phyloP scores from a whole-genome alignment of 2,888 invertebrate genomes.

The Drosophila colorata region DNA sequence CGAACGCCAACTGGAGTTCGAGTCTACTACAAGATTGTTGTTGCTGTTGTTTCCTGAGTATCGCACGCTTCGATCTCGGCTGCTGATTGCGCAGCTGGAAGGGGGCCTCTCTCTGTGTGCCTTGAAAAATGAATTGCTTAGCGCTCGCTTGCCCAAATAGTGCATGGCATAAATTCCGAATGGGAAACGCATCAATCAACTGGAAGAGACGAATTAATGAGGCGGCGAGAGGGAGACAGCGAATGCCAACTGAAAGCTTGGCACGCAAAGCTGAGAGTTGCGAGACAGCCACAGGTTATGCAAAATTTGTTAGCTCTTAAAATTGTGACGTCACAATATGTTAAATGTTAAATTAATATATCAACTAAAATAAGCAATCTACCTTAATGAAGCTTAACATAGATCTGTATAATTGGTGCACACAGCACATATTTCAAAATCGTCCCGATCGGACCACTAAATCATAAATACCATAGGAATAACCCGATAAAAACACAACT shows the following conservation, averaged over 20 bases:
- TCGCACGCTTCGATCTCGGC: conserved; percentile 75
- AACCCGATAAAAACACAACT: too few species aligned
- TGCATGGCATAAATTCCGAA: conserved; percentile 81
- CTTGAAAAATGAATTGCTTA: conserved; percentile 76
- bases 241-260: conserved; percentile 10
- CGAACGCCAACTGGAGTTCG: conserved; percentile 30
- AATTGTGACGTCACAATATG: too few species aligned
- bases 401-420: too few species aligned
- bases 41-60: conserved; percentile 56
- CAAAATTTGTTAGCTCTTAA: too few species aligned
- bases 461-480: too few species aligned
- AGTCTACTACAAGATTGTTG: neutral
- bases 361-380: too few species aligned
- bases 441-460: too few species aligned
- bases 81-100: conserved; percentile 72
- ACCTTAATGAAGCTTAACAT: too few species aligned
- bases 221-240: neutral
- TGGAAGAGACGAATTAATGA: conserved; percentile 30
- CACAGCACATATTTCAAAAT: too few species aligned
- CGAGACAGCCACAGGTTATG: too few species aligned
- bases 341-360: too few species aligned
- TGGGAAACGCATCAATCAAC: conserved; percentile 81
- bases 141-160: conserved; percentile 74
- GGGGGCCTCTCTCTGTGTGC: conserved; percentile 40
- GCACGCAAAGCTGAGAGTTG: conserved; percentile 17